A percentile compares a stretch with the other conserved stretches of the same genome.
phyloP scores from a whole-genome alignment of 1,140 invertebrate genomes.

The Zophobas morio region DNA sequence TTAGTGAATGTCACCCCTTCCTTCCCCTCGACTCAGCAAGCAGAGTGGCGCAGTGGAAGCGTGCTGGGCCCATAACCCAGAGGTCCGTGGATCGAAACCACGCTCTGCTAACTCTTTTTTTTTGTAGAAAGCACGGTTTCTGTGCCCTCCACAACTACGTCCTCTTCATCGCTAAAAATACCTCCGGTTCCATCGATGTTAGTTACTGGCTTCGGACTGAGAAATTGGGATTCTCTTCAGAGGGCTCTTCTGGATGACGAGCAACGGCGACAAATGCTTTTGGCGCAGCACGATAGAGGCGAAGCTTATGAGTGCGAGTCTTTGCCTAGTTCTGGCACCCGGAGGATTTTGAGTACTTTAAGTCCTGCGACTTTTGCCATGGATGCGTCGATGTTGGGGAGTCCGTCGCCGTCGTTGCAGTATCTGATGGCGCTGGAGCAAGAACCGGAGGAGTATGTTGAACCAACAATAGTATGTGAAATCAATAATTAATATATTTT shows the following conservation, averaged over 20 bases:
- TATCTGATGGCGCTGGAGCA: constrained; percentile 51
- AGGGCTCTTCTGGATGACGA: constrained; percentile 51
- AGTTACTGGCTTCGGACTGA: constrained; percentile 58
- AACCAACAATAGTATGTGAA: not conserved
- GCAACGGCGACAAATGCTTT: constrained; percentile 48
- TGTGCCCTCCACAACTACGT: not conserved
- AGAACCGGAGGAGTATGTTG: constrained; percentile 44
- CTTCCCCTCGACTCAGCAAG: constrained; percentile 64
- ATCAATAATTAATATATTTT: no score
- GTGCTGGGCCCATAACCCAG: constrained; percentile 94
- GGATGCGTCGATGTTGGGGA: not conserved
- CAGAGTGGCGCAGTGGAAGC: constrained; percentile 94
- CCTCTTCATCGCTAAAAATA: not conserved
- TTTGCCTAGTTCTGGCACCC: not conserved
- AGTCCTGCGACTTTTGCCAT: not conserved
- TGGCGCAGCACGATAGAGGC: constrained; percentile 1
- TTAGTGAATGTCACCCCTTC: no score
- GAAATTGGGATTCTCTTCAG: constrained; percentile 57
- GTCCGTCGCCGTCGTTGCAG: constrained; percentile 22
- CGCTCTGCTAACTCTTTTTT: constrained; percentile 81
- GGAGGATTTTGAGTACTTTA: not conserved
- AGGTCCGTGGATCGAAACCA: constrained; percentile 97
- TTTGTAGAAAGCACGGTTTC: not conserved
- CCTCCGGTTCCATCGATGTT: constrained; percentile 51
- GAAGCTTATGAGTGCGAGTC: constrained; percentile 15